Conservation (phyloP, 2,888 invertebrate species). For the Ypsolopha sequella region DNA sequence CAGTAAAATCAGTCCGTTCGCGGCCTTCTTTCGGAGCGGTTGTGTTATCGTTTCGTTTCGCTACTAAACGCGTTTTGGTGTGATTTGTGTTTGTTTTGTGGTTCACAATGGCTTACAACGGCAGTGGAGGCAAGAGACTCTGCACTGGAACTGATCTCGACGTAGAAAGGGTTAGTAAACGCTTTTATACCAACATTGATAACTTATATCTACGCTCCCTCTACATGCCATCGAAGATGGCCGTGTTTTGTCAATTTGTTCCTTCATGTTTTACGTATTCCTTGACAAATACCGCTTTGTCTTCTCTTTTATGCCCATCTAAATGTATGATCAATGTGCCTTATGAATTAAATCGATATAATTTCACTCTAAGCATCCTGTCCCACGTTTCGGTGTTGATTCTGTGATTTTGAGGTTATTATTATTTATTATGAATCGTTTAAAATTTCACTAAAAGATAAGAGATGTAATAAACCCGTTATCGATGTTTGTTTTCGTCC, state of each 20-base stretch:
- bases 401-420: constrained; percentile 58
- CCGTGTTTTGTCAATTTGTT: constrained; percentile 54
- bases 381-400: constrained; percentile 58
- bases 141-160: constrained; percentile 63
- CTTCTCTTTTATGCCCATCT: not conserved
- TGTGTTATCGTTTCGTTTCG: constrained; percentile 33
- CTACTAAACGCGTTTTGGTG: constrained; percentile 55
- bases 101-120: constrained; percentile 80
- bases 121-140: constrained; percentile 73
- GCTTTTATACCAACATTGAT: constrained; percentile 23
- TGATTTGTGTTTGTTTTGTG: constrained; percentile 72
- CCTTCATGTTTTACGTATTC: constrained; percentile 43
- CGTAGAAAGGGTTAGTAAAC: constrained; percentile 60
- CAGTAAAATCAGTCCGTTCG: constrained; percentile 54
- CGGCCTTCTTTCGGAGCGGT: constrained; percentile 28
- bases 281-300: not conserved
- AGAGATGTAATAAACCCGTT: not conserved
- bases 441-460: too few relatives aligned
- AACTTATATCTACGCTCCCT: constrained; percentile 28
- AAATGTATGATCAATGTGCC: not conserved
- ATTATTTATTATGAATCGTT: not conserved
- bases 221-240: constrained; percentile 50
- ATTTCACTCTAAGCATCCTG: constrained; percentile 25
- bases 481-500: constrained; percentile 40
- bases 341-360: not conserved